Conservation (phyloP, 2,113 vertebrate species). For the Perognathus longimembris region DNA sequence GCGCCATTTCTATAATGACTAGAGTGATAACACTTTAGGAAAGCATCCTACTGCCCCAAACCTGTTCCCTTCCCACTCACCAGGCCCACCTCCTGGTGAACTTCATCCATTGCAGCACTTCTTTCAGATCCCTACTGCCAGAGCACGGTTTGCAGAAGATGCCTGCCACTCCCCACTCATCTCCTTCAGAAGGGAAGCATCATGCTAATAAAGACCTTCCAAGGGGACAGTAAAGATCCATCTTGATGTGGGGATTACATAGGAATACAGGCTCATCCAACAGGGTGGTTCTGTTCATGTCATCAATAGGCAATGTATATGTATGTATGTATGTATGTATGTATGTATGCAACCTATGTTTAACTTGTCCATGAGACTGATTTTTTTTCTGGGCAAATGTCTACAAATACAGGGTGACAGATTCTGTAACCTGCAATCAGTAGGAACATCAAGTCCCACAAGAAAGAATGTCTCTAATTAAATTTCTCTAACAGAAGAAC, state of each 20-base stretch:
- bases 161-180: background rate
- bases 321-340: no score
- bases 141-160: background rate
- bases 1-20: background rate
- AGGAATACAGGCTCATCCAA: background rate
- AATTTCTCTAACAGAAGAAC: background rate
- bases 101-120: background rate
- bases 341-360: background rate
- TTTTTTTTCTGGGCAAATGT: background rate
- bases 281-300: background rate
- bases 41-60: background rate
- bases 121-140: background rate
- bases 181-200: background rate
- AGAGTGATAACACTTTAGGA: background rate
- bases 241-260: background rate
- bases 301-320: background rate
- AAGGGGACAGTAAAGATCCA: background rate
- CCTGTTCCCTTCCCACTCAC: background rate
- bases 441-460: background rate
- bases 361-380: background rate
- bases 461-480: background rate
- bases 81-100: background rate
- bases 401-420: background rate
- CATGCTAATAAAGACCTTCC: background rate
- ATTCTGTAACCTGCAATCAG: background rate